A percentile compares a stretch with the other conserved stretches of the same genome.
Evolutionary conservation across 2,888 invertebrate species (phyloP).

Genomic region (Uropetala carovei): DNA sequence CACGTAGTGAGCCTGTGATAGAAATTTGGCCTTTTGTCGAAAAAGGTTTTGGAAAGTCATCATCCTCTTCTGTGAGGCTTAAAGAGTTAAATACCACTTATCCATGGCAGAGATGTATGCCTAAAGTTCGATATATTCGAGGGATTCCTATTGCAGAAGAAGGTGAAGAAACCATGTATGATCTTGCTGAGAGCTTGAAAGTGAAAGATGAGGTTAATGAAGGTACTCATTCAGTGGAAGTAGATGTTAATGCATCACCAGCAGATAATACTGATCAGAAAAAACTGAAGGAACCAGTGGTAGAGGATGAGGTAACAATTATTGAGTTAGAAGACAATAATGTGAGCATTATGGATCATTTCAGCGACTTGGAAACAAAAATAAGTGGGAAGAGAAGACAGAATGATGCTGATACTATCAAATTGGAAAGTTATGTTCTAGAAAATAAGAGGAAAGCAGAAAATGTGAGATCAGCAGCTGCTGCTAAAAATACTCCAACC

Average conservation of each 20-base stretch:
- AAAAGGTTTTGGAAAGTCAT: slow-evolving; percentile 45
- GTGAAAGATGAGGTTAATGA: slow-evolving; percentile 49
- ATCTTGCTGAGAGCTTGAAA: slow-evolving; percentile 49
- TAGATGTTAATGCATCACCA: slow-evolving; percentile 53
- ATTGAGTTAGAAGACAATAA: slow-evolving; percentile 33
- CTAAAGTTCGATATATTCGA: slow-evolving; percentile 78
- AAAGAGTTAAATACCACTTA: slow-evolving; percentile 79
- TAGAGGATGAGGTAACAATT: slow-evolving; percentile 17
- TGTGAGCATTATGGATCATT: not conserved
- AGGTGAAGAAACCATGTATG: slow-evolving; percentile 71
- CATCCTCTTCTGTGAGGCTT: slow-evolving; percentile 69
- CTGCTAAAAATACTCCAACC: not conserved
- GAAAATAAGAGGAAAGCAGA: not conserved
- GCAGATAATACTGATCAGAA: slow-evolving; percentile 65
- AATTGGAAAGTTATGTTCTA: not conserved
- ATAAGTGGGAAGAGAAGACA: not conserved
- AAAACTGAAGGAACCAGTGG: slow-evolving; percentile 11
- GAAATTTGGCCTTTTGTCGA: slow-evolving; percentile 54
- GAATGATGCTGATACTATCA: slow-evolving; percentile 21
- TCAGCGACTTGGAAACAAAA: not conserved
- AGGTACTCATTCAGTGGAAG: slow-evolving; percentile 68
- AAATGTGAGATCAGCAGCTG: not conserved
- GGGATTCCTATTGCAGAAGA: slow-evolving; percentile 80
- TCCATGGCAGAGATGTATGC: slow-evolving; percentile 80
- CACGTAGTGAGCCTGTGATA: slow-evolving; percentile 47